phyloP scores from a whole-genome alignment of 1,140 invertebrate species.

The Hyles euphorbiae region DNA sequence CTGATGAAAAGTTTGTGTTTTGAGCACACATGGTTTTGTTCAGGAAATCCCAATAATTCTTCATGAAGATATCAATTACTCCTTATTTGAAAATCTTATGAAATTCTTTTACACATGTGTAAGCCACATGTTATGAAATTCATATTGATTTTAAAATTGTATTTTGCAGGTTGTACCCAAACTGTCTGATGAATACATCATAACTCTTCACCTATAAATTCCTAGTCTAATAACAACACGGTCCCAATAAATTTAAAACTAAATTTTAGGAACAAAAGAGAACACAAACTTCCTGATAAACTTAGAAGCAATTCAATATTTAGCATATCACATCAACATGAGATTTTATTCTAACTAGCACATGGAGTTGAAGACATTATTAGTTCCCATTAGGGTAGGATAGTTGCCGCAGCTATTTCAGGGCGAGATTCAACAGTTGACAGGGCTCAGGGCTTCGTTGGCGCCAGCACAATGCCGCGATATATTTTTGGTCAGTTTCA shows the following conservation, averaged over 20 bases:
- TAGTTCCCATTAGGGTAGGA: conserved; percentile 47
- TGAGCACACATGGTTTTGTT: too few relatives aligned
- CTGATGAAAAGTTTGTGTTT: too few relatives aligned
- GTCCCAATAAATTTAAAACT: background rate
- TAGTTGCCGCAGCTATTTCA: conserved; percentile 60
- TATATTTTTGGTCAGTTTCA: conserved; percentile 67
- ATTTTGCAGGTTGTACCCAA: conserved; percentile 31
- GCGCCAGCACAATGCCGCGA: conserved; percentile 64
- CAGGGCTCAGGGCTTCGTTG: conserved; percentile 68
- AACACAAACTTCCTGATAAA: background rate
- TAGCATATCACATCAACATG: too few relatives aligned
- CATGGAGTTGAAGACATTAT: too few relatives aligned
- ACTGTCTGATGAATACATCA: conserved; percentile 3
- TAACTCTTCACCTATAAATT: background rate
- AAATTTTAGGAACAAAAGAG: too few relatives aligned
- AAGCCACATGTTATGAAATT: conserved; percentile 3
- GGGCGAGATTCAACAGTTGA: conserved; percentile 74
- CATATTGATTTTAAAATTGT: conserved; percentile 35
- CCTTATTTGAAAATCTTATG: too few relatives aligned
- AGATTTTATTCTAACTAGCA: too few relatives aligned
- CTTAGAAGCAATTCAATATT: background rate
- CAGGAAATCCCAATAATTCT: too few relatives aligned
- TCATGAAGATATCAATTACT: too few relatives aligned
- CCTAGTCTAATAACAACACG: conserved; percentile 3
- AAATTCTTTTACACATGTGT: too few relatives aligned